Conservation (phyloP, 2,113 vertebrate genomes). For the Menidia beryllina region DNA sequence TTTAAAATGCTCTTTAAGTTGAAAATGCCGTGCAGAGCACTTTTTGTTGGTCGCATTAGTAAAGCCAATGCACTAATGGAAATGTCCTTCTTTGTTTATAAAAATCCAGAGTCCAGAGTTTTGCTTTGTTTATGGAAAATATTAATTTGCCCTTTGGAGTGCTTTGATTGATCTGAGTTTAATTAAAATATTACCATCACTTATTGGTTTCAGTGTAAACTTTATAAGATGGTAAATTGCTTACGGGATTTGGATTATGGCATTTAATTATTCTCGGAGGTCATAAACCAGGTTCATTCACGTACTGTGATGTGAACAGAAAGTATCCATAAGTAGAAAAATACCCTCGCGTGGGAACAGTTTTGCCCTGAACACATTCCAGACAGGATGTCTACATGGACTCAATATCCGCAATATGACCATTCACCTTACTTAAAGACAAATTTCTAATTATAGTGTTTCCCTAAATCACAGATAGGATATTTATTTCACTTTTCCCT, state of each 20-base stretch:
- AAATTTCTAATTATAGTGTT: too few species aligned
- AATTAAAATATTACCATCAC: slow-evolving; percentile 2
- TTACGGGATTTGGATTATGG: not conserved
- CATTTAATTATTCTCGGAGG: not conserved
- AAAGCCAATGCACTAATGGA: not conserved
- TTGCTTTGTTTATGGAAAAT: not conserved
- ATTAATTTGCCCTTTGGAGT: slow-evolving; percentile 4
- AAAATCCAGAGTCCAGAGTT: too few species aligned
- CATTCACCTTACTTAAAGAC: too few species aligned
- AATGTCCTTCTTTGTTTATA: not conserved
- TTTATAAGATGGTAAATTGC: not conserved
- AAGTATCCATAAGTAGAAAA: not conserved
- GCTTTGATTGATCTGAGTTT: slow-evolving; percentile 11
- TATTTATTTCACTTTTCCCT: too few species aligned
- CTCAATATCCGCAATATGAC: too few species aligned
- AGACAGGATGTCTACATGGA: too few species aligned
- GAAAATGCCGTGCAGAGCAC: not conserved
- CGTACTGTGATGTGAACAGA: not conserved
- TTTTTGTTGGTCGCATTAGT: not conserved
- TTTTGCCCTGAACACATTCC: not conserved
- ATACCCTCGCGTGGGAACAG: too few species aligned
- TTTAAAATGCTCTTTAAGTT: not conserved
- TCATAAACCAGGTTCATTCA: not conserved
- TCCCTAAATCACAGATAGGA: too few species aligned
- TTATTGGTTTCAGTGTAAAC: slow-evolving; percentile 5